Evolutionary conservation across 2,113 vertebrate species (phyloP).

Genomic region (Poicephalus meyeri): DNA sequence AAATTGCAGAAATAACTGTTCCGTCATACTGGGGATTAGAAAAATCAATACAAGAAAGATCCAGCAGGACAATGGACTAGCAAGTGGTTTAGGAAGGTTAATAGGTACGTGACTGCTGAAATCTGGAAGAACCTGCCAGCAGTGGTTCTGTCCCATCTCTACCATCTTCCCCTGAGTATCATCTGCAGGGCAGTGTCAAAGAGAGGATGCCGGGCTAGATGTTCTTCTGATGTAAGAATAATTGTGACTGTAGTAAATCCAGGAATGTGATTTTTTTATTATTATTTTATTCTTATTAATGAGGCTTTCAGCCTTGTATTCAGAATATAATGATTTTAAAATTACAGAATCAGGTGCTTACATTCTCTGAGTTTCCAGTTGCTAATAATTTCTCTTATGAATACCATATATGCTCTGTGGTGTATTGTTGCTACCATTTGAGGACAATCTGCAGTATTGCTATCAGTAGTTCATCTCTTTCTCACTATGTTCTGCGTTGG

Average conservation of each 20-base stretch:
- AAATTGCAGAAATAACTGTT: neutral
- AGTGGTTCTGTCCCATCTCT: neutral
- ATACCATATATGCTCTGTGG: neutral
- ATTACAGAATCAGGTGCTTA: neutral
- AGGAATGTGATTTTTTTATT: neutral
- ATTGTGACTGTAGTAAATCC: neutral
- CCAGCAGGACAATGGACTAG: neutral
- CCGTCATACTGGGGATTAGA: neutral
- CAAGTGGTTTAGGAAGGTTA: neutral
- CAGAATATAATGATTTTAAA: neutral
- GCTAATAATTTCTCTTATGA: neutral
- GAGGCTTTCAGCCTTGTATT: neutral
- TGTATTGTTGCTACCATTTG: neutral
- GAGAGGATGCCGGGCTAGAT: neutral
- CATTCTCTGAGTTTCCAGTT: neutral
- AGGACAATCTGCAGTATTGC: neutral
- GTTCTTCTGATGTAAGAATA: neutral
- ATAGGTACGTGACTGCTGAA: neutral
- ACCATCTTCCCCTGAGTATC: neutral
- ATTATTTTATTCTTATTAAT: neutral
- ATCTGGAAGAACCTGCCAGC: neutral
- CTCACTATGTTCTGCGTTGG: fast-evolving
- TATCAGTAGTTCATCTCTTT: neutral
- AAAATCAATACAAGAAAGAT: neutral
- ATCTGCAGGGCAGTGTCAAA: neutral